These are phyloP conservation scores for Cyanistes caeruleus DNA, from an alignment of 2,113 vertebrate genomes.

Conservation along the genomic window DNA sequence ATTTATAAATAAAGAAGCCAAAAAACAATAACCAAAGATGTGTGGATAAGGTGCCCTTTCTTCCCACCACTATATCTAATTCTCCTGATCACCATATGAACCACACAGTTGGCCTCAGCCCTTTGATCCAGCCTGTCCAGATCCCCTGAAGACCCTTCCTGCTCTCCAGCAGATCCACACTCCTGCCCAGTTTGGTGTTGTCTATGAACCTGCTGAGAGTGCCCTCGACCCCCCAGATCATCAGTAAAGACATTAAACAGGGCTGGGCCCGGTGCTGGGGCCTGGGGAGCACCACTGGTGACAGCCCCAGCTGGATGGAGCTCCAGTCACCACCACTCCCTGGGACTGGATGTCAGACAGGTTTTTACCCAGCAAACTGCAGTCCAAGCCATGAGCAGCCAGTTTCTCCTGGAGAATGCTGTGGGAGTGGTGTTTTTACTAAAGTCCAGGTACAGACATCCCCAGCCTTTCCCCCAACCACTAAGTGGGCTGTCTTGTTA, in stretches of 20 bases:
- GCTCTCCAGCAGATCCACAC: not conserved
- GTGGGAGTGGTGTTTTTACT: not conserved
- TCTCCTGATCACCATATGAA: not conserved
- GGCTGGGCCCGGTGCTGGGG: not conserved
- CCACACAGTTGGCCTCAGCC: fast-evolving
- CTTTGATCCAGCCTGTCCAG: not conserved
- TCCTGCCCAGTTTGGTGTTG: not conserved
- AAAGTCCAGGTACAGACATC: fast-evolving
- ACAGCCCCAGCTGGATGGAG: not conserved
- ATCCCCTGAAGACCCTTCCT: not conserved
- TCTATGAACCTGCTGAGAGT: not conserved
- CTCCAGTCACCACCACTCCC: not conserved
- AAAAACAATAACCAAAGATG: not conserved
- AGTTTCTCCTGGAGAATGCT: not conserved
- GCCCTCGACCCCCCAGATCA: not conserved
- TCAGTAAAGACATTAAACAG: not conserved
- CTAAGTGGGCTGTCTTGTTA: not conserved
- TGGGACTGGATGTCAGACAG: not conserved
- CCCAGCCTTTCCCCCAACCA: too few species aligned
- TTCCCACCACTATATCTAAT: not conserved
- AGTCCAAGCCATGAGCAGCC: not conserved
- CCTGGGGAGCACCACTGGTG: not conserved
- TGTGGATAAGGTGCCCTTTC: not conserved
- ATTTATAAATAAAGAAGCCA: not conserved
- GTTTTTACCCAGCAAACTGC: not conserved